Conservation (phyloP, 2,888 invertebrate genomes). For the Acanthosoma haemorrhoidale region DNA sequence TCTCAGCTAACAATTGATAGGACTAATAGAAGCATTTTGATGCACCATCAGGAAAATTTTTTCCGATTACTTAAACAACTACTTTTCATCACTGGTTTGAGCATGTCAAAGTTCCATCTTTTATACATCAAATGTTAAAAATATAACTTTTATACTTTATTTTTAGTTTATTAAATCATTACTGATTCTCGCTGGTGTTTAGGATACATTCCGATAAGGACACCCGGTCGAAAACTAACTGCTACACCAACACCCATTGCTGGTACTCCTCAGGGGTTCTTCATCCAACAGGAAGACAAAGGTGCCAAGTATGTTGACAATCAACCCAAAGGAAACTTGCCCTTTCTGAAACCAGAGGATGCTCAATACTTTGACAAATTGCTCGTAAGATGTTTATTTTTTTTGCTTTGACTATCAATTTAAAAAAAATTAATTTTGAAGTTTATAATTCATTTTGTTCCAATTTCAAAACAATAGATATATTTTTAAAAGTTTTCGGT, state of each 20-base stretch:
- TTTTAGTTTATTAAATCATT: too few relatives aligned
- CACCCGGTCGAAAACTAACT: conserved; percentile 93
- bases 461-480: background rate
- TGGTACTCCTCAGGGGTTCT: conserved; percentile 87
- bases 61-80: too few relatives aligned
- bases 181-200: too few relatives aligned
- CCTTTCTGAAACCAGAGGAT: conserved; percentile 99
- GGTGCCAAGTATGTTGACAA: conserved; percentile 86
- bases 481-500: background rate
- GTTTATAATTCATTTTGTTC: background rate
- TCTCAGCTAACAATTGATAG: too few relatives aligned
- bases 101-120: too few relatives aligned
- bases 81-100: too few relatives aligned
- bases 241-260: conserved; percentile 97
- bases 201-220: conserved; percentile 91
- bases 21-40: too few relatives aligned
- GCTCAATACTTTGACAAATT: conserved; percentile 99
- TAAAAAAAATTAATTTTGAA: background rate
- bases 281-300: conserved; percentile 86
- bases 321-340: conserved; percentile 95
- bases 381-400: too few relatives aligned
- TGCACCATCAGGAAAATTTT: too few relatives aligned
- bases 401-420: too few relatives aligned
- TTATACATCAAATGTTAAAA: too few relatives aligned
- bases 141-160: too few relatives aligned